Evolutionary conservation across 2,113 vertebrate genomes (phyloP).

Genomic region (Trogon surrucura): DNA sequence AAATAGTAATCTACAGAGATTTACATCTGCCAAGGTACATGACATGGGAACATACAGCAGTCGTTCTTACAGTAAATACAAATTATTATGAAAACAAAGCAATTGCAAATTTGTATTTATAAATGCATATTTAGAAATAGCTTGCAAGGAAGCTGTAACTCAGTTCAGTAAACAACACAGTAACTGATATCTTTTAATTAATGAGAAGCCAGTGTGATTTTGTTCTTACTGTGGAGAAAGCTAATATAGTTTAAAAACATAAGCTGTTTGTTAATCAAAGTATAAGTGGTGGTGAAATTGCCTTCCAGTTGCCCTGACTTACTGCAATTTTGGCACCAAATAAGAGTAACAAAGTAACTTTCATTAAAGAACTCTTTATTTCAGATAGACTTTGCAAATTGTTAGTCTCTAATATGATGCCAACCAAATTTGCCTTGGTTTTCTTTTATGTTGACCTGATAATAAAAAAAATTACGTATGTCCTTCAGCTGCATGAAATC

Average conservation of each 20-base stretch:
- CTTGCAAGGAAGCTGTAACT: neutral
- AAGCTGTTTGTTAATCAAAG: neutral
- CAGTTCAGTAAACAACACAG: neutral
- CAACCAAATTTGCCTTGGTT: neutral
- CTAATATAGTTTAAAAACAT: neutral
- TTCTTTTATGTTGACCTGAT: neutral
- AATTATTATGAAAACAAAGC: neutral
- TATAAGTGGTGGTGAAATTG: neutral
- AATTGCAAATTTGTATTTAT: neutral
- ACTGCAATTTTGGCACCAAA: neutral
- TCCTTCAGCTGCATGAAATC: neutral
- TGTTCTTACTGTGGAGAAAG: neutral
- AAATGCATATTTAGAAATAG: neutral
- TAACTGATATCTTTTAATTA: neutral
- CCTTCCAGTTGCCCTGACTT: neutral
- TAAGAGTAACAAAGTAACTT: neutral
- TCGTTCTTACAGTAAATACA: neutral
- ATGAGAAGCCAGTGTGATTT: neutral
- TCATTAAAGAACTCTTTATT: neutral
- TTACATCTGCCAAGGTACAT: neutral
- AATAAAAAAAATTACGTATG: neutral
- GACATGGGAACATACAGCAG: neutral
- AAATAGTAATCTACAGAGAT: neutral
- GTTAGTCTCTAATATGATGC: neutral
- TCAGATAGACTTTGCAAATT: neutral